phyloP scores from a whole-genome alignment of 2,797 vertebrate species.

The Pantherophis vulpinus region DNA sequence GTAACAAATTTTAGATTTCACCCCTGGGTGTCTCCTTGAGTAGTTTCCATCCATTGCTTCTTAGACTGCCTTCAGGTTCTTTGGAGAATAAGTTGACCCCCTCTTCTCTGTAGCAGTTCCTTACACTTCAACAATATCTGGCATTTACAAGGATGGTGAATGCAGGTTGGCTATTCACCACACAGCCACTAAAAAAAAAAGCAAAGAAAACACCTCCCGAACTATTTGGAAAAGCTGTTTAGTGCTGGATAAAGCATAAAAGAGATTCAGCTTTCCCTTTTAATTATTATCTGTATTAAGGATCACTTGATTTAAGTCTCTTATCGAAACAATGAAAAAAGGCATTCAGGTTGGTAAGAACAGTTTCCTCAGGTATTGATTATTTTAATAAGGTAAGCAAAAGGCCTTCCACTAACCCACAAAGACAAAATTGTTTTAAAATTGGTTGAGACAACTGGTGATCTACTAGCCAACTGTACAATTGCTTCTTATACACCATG shows the following conservation, averaged over 20 bases:
- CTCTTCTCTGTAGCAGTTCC: background rate
- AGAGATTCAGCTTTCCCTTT: background rate
- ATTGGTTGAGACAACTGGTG: background rate
- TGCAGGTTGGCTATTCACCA: background rate
- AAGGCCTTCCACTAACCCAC: background rate
- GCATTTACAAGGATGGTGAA: background rate
- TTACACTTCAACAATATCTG: background rate
- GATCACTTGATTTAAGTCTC: background rate
- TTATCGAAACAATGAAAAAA: background rate
- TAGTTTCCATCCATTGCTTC: background rate
- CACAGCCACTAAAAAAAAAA: background rate
- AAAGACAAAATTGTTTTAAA: background rate
- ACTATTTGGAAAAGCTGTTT: background rate
- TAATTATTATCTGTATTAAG: background rate
- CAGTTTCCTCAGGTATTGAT: background rate
- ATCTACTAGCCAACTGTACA: background rate
- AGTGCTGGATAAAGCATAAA: background rate
- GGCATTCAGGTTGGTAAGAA: background rate
- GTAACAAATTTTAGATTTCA: too few relatives aligned
- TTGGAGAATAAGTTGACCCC: background rate
- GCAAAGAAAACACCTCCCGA: background rate
- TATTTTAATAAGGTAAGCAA: background rate
- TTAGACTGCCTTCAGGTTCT: background rate
- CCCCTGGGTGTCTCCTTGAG: too few relatives aligned
- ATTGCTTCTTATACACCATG: background rate